A percentile compares a stretch with the other conserved stretches of the same genome.
Evolutionary conservation across 2,888 invertebrate species (phyloP).

Genomic region (Parascotia fuliginaria): DNA sequence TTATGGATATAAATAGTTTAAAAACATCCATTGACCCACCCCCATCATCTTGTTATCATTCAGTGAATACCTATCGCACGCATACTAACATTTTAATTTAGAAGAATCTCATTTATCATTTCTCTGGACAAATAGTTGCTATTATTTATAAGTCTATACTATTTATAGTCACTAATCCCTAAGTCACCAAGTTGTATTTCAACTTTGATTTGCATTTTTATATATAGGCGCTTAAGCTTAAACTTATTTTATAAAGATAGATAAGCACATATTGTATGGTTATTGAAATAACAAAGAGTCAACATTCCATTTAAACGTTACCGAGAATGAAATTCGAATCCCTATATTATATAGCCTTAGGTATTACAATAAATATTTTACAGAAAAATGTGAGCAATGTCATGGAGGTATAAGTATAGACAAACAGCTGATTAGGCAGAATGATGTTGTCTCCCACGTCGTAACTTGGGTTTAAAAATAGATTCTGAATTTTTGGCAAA

Average conservation of each 20-base stretch:
- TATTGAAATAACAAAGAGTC: not conserved
- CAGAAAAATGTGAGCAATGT: not conserved
- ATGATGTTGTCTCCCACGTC: not conserved
- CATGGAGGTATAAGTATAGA: not conserved
- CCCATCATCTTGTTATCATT: too few species aligned
- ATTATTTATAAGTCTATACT: too few species aligned
- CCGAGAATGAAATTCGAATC: constrained; percentile 23
- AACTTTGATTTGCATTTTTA: too few species aligned
- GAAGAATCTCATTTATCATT: too few species aligned
- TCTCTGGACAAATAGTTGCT: too few species aligned
- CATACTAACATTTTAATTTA: too few species aligned
- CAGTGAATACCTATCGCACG: too few species aligned
- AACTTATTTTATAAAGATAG: not conserved
- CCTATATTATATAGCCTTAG: not conserved
- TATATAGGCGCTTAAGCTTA: too few species aligned
- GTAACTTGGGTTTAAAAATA: constrained; percentile 5
- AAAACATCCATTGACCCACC: too few species aligned
- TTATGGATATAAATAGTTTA: too few species aligned
- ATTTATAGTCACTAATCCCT: too few species aligned
- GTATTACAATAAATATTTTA: not conserved
- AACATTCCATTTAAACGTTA: constrained; percentile 10
- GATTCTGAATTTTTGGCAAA: constrained; percentile 13
- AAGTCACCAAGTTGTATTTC: too few species aligned
- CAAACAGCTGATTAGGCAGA: constrained; percentile 31
- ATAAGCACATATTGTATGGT: not conserved